phyloP scores from a whole-genome alignment of 2,113 vertebrate species.

The Clarias magur region DNA sequence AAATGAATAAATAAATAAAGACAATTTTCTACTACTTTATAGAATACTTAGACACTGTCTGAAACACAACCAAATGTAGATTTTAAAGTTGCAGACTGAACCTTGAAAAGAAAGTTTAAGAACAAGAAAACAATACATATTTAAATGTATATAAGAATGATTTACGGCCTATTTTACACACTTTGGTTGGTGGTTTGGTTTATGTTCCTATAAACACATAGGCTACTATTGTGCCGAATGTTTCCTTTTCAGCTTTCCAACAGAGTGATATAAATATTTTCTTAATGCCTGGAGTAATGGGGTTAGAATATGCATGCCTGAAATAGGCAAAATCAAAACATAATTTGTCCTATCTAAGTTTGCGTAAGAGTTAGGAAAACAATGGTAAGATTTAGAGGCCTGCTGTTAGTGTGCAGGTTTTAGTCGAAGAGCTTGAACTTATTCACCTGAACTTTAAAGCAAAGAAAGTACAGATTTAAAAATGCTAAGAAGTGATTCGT shows the following conservation, averaged over 20 bases:
- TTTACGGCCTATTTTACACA: not conserved
- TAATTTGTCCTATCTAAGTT: not conserved
- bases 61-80: not conserved
- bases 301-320: not conserved
- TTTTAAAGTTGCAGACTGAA: not conserved
- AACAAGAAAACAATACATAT: not conserved
- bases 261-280: conserved; percentile 25
- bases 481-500: conserved; percentile 50
- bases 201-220: not conserved
- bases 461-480: conserved; percentile 49
- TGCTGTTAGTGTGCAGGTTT: not conserved
- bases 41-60: not conserved
- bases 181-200: not conserved
- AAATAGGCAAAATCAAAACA: not conserved
- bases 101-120: not conserved
- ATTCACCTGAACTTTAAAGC: conserved; percentile 45
- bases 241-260: conserved; percentile 50
- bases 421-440: not conserved
- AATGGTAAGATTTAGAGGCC: not conserved
- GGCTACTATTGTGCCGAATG: not conserved
- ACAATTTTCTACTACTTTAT: not conserved
- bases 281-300: conserved; percentile 43
- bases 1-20: not conserved
- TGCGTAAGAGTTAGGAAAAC: not conserved
- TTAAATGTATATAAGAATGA: not conserved